A percentile compares a stretch with the other conserved stretches of the same genome.
Evolutionary conservation across 2,797 vertebrate species (phyloP).

Genomic region (Pelochelys cantorii): DNA sequence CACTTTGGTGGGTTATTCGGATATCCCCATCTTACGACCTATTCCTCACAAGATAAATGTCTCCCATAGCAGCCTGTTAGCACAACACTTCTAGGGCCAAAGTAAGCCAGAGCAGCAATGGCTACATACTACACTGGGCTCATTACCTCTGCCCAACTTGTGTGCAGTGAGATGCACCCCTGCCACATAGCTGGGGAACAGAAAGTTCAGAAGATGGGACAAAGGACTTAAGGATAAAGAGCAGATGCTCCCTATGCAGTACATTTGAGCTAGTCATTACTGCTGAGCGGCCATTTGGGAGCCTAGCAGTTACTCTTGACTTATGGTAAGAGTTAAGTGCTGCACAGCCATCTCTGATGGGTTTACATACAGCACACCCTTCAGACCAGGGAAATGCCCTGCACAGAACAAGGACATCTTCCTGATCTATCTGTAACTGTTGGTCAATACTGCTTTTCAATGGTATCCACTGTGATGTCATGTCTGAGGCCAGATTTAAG

Average conservation of each 20-base stretch:
- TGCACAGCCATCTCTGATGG: accelerated
- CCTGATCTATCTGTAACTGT: too few relatives aligned
- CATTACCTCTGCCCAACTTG: not conserved
- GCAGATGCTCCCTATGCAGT: accelerated
- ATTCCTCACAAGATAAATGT: not conserved
- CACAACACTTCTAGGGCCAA: not conserved
- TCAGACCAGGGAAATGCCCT: not conserved
- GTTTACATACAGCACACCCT: not conserved
- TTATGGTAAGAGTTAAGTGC: not conserved
- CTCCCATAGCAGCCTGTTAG: not conserved
- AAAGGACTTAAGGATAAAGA: accelerated
- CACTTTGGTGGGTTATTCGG: not conserved
- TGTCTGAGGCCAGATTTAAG: not conserved
- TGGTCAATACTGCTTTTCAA: not conserved
- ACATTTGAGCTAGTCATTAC: not conserved
- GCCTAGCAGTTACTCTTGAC: not conserved
- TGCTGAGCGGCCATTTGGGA: not conserved
- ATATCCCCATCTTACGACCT: not conserved
- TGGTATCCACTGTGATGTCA: not conserved
- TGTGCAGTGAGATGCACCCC: not conserved
- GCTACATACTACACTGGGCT: not conserved
- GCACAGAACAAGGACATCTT: not conserved
- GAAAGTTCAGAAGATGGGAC: not conserved
- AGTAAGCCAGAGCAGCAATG: not conserved
- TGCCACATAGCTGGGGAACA: not conserved